These are phyloP conservation scores for Himalopsyche anomala DNA, from an alignment of 2,888 invertebrate species.

Conservation along the genomic window DNA sequence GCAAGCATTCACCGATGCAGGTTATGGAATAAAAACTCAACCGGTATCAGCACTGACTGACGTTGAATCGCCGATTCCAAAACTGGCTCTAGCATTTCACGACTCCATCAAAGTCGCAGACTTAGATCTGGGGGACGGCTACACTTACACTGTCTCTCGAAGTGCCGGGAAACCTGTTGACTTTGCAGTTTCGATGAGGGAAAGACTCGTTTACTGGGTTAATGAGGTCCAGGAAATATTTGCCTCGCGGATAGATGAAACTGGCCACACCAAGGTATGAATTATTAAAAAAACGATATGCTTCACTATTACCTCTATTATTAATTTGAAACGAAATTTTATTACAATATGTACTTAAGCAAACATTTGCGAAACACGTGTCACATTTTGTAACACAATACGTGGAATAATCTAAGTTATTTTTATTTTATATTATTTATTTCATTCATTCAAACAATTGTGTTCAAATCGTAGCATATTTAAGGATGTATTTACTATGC, in stretches of 20 bases:
- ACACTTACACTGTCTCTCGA: conserved; percentile 76
- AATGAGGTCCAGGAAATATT: conserved; percentile 86
- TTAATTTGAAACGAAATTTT: too few species aligned
- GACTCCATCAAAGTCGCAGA: conserved; percentile 87
- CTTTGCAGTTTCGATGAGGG: conserved; percentile 82
- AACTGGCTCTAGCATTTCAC: conserved; percentile 83
- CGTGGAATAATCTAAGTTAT: too few species aligned
- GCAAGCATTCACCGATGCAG: conserved; percentile 87
- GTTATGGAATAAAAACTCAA: conserved; percentile 84
- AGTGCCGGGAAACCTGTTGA: conserved; percentile 83
- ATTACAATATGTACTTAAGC: too few species aligned
- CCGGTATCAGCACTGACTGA: conserved; percentile 82
- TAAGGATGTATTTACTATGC: too few species aligned
- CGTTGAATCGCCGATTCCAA: conserved; percentile 87
- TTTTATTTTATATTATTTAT: too few species aligned
- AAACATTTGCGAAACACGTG: too few species aligned
- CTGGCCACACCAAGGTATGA: conserved; percentile 74
- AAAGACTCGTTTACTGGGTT: conserved; percentile 88
- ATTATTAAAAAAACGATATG: neutral
- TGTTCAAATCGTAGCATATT: too few species aligned
- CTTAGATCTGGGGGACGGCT: conserved; percentile 82
- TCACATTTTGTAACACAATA: too few species aligned
- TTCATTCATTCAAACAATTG: too few species aligned
- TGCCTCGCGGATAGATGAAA: conserved; percentile 78
- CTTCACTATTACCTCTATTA: too few species aligned